Evolutionary conservation across 2,888 invertebrate species (phyloP).

Genomic region (Trichacis sp.): DNA sequence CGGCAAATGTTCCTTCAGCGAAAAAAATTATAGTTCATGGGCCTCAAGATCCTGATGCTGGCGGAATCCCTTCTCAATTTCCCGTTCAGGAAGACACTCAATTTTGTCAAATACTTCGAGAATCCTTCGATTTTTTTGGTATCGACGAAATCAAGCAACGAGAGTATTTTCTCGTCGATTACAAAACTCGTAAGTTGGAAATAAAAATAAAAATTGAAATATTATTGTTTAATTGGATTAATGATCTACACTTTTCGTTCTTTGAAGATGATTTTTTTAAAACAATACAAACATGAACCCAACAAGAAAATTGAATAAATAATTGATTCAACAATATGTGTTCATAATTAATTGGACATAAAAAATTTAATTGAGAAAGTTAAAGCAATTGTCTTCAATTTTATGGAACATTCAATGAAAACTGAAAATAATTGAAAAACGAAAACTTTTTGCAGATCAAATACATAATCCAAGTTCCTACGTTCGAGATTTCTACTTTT

Average conservation of each 20-base stretch:
- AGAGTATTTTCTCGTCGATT: slow-evolving; percentile 96
- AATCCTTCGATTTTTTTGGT: slow-evolving; percentile 96
- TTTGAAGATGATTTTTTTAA: too few species aligned
- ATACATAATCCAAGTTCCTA: slow-evolving; percentile 96
- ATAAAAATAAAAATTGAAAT: too few species aligned
- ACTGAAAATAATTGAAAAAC: too few species aligned
- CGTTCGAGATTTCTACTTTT: slow-evolving; percentile 87
- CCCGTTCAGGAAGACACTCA: slow-evolving; percentile 98
- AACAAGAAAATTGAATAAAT: too few species aligned
- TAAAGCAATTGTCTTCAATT: too few species aligned
- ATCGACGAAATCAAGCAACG: slow-evolving; percentile 91
- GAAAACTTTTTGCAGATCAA: slow-evolving; percentile 91
- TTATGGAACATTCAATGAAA: too few species aligned
- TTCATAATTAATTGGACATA: too few species aligned
- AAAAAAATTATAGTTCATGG: slow-evolving; percentile 99
- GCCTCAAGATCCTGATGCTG: slow-evolving; percentile 87
- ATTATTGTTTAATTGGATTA: too few species aligned
- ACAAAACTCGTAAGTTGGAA: slow-evolving; percentile 95
- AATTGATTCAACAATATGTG: too few species aligned
- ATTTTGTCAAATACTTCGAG: slow-evolving; percentile 93
- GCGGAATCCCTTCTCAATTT: slow-evolving; percentile 97
- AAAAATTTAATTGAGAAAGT: too few species aligned
- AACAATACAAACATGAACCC: too few species aligned
- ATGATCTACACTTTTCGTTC: too few species aligned
- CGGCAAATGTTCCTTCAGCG: slow-evolving; percentile 98